These are phyloP conservation scores for Nibea albiflora DNA, from an alignment of 2,113 vertebrate species.

Conservation along the genomic window DNA sequence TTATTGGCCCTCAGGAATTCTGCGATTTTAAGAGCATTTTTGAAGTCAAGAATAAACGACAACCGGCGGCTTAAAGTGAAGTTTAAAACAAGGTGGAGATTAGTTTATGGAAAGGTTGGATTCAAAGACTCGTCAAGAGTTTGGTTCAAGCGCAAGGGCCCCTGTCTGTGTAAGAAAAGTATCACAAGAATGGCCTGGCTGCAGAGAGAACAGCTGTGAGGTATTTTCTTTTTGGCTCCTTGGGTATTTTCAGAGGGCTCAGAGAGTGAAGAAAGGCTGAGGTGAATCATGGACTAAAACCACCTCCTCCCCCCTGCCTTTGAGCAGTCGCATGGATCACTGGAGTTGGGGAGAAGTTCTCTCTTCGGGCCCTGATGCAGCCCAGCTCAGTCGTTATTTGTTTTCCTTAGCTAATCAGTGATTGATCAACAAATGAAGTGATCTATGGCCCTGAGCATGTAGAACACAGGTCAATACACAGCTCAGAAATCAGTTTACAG, in stretches of 20 bases:
- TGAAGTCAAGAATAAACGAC: conserved; percentile 11
- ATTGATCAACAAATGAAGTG: conserved; percentile 57
- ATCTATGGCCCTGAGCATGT: background rate
- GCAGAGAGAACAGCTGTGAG: conserved; percentile 78
- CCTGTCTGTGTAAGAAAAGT: conserved; percentile 36
- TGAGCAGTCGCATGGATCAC: conserved; percentile 57
- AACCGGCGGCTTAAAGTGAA: conserved; percentile 7
- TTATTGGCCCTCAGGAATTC: conserved; percentile 39
- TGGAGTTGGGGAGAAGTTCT: conserved; percentile 38
- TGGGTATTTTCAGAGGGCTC: conserved; percentile 73
- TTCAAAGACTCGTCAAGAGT: conserved; percentile 18
- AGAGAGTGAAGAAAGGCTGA: conserved; percentile 65
- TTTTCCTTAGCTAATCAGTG: conserved; percentile 56
- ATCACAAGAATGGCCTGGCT: conserved; percentile 64
- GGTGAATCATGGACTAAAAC: conserved; percentile 65
- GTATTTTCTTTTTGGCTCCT: conserved; percentile 81
- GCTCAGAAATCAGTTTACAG: conserved; percentile 19
- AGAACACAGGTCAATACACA: background rate
- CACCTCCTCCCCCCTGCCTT: conserved; percentile 34
- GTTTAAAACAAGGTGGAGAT: conserved; percentile 30
- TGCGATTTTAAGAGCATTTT: conserved; percentile 47
- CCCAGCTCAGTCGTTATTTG: conserved; percentile 43
- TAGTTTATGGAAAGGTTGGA: conserved; percentile 25
- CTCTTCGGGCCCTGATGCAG: conserved; percentile 28
- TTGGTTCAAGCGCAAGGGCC: conserved; percentile 5